Evolutionary conservation across 2,888 invertebrate genomes (phyloP).

Genomic region (Laspeyria flexula): DNA sequence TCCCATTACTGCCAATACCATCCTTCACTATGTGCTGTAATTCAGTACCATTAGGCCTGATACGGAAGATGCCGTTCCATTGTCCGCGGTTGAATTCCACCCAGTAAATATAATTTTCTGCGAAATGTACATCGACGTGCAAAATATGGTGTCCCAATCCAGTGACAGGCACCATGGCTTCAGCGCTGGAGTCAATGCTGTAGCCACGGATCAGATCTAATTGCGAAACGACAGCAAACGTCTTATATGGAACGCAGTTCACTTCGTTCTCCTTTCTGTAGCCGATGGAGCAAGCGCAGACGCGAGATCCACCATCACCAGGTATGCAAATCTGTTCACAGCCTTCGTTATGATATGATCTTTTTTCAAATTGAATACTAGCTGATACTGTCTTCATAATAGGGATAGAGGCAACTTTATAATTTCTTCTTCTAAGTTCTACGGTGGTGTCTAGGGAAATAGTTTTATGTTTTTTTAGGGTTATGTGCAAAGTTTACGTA

Average conservation of each 20-base stretch:
- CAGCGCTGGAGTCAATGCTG: constrained; percentile 93
- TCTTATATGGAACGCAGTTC: constrained; percentile 92
- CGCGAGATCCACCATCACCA: constrained; percentile 89
- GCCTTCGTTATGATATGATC: constrained; percentile 97
- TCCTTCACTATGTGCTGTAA: constrained; percentile 92
- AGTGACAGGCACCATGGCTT: constrained; percentile 97
- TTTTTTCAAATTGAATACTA: too few species aligned
- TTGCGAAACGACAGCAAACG: constrained; percentile 97
- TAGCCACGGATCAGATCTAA: constrained; percentile 95
- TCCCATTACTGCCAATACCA: constrained; percentile 97
- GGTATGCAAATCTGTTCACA: constrained; percentile 98
- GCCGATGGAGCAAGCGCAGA: constrained; percentile 96
- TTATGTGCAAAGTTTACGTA: too few species aligned
- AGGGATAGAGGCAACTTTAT: too few species aligned
- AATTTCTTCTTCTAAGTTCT: too few species aligned
- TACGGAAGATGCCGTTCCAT: constrained; percentile 97
- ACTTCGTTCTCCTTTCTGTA: constrained; percentile 92
- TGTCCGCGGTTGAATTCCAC: constrained; percentile 95
- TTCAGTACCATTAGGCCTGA: constrained; percentile 96
- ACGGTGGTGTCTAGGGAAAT: too few species aligned
- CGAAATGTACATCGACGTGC: constrained; percentile 95
- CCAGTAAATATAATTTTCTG: constrained; percentile 98
- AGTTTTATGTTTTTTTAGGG: too few species aligned
- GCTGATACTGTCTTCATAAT: too few species aligned
- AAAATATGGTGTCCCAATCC: constrained; percentile 96